Evolutionary conservation across 1,140 invertebrate species (phyloP).

Genomic region (Drosophila setifemur): DNA sequence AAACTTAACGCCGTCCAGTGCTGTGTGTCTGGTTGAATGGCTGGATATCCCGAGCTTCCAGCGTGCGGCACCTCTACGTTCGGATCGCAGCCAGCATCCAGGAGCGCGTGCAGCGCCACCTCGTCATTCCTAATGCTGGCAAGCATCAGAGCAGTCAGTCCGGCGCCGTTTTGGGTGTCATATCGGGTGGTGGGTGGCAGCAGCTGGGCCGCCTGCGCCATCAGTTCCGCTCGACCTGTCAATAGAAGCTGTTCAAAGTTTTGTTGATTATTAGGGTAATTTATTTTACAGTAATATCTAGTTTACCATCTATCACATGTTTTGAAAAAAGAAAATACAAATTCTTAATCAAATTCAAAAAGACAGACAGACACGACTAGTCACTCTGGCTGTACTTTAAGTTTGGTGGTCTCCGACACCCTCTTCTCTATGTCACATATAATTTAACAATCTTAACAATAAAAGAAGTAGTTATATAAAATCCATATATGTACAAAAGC

Average conservation of each 20-base stretch:
- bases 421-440: too few relatives aligned
- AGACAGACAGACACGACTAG: too few relatives aligned
- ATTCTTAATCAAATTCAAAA: too few relatives aligned
- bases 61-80: conserved; percentile 87
- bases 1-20: conserved; percentile 91
- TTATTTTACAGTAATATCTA: too few relatives aligned
- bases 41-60: conserved; percentile 72
- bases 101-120: conserved; percentile 86
- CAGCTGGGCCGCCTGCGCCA: conserved; percentile 89
- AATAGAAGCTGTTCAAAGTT: conserved; percentile 87
- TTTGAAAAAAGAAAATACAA: too few relatives aligned
- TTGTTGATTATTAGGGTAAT: too few relatives aligned
- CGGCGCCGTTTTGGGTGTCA: conserved; percentile 91
- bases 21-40: conserved; percentile 88
- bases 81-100: conserved; percentile 90
- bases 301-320: too few relatives aligned
- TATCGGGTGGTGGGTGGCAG: conserved; percentile 87
- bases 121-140: conserved; percentile 91
- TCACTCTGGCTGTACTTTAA: too few relatives aligned
- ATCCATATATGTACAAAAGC: too few relatives aligned
- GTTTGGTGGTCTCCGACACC: too few relatives aligned
- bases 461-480: too few relatives aligned
- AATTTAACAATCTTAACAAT: too few relatives aligned
- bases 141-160: conserved; percentile 92
- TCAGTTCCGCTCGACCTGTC: conserved; percentile 89